Conservation (phyloP, 2,888 invertebrate genomes). For the Melangyna quadrimaculata region DNA sequence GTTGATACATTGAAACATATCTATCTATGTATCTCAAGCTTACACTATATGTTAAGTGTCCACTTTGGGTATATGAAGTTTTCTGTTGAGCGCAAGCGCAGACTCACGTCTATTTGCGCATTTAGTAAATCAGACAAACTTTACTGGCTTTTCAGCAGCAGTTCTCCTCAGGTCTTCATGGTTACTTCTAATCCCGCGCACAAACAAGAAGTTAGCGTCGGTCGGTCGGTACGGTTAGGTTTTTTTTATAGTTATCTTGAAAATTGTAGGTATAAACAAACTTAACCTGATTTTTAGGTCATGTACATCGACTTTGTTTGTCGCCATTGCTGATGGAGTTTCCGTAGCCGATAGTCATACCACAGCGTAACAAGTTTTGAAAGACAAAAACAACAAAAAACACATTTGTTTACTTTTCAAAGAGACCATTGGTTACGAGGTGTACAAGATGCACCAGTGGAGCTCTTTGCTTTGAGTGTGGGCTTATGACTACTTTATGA, state of each 20-base stretch:
- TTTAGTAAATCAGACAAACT: background rate
- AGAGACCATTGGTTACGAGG: slow-evolving; percentile 29
- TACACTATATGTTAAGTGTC: slow-evolving; percentile 2
- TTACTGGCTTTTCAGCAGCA: background rate
- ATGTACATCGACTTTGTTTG: slow-evolving; percentile 66
- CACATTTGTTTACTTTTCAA: background rate
- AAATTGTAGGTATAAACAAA: slow-evolving; percentile 62
- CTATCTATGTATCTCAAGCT: background rate
- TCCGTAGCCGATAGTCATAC: slow-evolving; percentile 48
- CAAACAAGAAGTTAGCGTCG: slow-evolving; percentile 8
- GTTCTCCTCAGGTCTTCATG: slow-evolving; percentile 5
- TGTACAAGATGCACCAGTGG: slow-evolving; percentile 24
- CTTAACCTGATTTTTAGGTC: slow-evolving; percentile 71
- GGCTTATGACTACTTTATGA: slow-evolving; percentile 22
- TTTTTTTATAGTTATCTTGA: slow-evolving; percentile 35
- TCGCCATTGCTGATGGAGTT: slow-evolving; percentile 55
- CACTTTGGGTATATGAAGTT: background rate
- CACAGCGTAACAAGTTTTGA: background rate
- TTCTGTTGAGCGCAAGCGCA: background rate
- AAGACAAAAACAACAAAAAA: background rate
- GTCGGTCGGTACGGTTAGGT: background rate
- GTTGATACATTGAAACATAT: background rate
- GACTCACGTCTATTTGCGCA: slow-evolving; percentile 13
- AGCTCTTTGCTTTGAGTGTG: slow-evolving; percentile 9
- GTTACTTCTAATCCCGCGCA: slow-evolving; percentile 24